These are phyloP conservation scores for Hypena proboscidalis DNA, from an alignment of 2,888 invertebrate genomes.

Conservation along the genomic window DNA sequence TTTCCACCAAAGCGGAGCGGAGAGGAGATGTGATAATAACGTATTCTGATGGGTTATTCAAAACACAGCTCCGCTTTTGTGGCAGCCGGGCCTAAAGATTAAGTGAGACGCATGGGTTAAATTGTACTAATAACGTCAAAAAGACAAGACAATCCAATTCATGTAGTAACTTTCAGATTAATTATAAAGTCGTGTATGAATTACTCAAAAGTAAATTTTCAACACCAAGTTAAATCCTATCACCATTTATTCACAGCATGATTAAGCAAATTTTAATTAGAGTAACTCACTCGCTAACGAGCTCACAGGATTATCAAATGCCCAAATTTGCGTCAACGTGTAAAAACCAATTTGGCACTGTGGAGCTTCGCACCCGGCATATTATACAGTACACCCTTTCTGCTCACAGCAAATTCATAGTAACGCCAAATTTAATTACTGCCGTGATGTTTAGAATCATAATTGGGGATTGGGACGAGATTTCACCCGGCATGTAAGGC, in stretches of 20 bases:
- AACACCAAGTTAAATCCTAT: no score
- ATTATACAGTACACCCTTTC: conserved; percentile 54
- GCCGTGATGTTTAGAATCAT: conserved; percentile 64
- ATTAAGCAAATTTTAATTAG: conserved; percentile 42
- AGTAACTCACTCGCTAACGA: conserved; percentile 34
- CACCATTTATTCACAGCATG: conserved; percentile 35
- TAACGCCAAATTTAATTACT: conserved; percentile 72
- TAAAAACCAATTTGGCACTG: conserved; percentile 53
- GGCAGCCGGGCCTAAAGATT: no score
- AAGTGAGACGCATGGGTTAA: no score
- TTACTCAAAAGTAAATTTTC: no score
- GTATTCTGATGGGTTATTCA: no score
- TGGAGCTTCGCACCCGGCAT: conserved; percentile 47
- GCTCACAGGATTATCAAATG: conserved; percentile 38
- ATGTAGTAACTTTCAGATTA: no score
- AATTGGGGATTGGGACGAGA: conserved; percentile 67
- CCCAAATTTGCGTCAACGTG: conserved; percentile 42
- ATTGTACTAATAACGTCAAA: no score
- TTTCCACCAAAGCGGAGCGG: no score
- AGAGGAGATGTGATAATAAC: no score
- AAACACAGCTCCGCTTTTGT: no score
- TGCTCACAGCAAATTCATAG: conserved; percentile 55
- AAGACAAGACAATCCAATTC: no score
- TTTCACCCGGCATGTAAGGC: conserved; percentile 49
- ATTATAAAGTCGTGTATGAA: no score